These are phyloP conservation scores for Helobdella robusta DNA, from an alignment of 2,888 invertebrate species.

Conservation along the genomic window DNA sequence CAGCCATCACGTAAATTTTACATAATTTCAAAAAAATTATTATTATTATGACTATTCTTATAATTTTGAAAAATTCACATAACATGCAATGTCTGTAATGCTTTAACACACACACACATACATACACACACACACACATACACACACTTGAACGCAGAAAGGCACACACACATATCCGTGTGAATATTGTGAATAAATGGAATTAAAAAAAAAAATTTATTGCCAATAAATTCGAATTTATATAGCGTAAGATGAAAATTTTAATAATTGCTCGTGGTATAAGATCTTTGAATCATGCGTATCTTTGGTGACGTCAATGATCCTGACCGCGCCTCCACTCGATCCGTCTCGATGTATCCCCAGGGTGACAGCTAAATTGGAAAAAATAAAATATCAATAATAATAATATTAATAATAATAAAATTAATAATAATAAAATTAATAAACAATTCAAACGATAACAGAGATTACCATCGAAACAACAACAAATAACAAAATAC, in stretches of 20 bases:
- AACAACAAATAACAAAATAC: too few relatives aligned
- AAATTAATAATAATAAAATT: not conserved
- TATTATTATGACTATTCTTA: too few relatives aligned
- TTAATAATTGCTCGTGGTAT: slow-evolving; percentile 5
- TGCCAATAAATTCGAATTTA: not conserved
- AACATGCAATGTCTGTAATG: too few relatives aligned
- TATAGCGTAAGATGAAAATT: not conserved
- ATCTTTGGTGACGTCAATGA: slow-evolving; percentile 10
- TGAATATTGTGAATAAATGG: not conserved
- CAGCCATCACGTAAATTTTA: too few relatives aligned
- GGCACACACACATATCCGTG: not conserved
- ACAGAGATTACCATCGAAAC: too few relatives aligned
- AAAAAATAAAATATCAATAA: not conserved
- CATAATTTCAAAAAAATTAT: too few relatives aligned
- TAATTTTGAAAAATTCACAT: too few relatives aligned
- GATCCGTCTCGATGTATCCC: slow-evolving; percentile 18
- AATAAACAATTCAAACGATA: not conserved
- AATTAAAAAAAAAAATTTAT: not conserved
- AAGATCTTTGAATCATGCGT: not conserved
- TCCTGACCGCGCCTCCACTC: slow-evolving; percentile 17
- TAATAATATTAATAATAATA: not conserved
- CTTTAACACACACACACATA: not conserved
- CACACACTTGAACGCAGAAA: not conserved
- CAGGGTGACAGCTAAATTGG: slow-evolving; percentile 7
- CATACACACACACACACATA: not conserved